A percentile compares a stretch with the other conserved stretches of the same genome.
Conservation (phyloP, 2,888 invertebrate species). For the Endomychus coccineus region DNA sequence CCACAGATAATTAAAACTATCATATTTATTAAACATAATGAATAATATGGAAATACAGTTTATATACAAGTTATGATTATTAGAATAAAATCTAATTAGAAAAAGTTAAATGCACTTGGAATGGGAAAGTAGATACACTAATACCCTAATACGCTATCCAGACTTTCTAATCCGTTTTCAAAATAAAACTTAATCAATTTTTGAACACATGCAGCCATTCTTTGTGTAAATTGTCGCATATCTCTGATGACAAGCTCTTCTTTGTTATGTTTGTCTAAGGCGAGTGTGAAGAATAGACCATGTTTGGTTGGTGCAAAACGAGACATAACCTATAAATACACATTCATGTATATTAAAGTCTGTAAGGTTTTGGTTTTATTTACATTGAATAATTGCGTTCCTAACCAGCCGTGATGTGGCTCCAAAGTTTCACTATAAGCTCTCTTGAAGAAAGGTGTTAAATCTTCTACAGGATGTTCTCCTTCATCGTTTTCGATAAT, state of each 20-base stretch:
- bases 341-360: not conserved
- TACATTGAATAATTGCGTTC: slow-evolving; percentile 66
- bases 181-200: slow-evolving; percentile 55
- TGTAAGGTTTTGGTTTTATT: slow-evolving; percentile 23
- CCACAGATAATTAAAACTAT: too few species aligned
- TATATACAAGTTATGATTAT: too few species aligned
- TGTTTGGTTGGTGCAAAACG: slow-evolving; percentile 31
- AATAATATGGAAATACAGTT: too few species aligned
- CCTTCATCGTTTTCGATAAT: slow-evolving; percentile 47
- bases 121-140: too few species aligned
- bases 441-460: slow-evolving; percentile 54
- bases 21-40: too few species aligned
- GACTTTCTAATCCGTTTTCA: slow-evolving; percentile 50
- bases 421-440: slow-evolving; percentile 67
- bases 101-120: too few species aligned
- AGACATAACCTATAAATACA: slow-evolving; percentile 27
- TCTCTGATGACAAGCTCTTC: slow-evolving; percentile 39
- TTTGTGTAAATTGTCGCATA: slow-evolving; percentile 46
- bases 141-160: too few species aligned
- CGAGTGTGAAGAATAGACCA: slow-evolving; percentile 28
- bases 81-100: too few species aligned
- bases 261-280: slow-evolving; percentile 29
- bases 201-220: slow-evolving; percentile 52
- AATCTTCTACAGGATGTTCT: slow-evolving; percentile 46
- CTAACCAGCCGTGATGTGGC: slow-evolving; percentile 68